These are phyloP conservation scores for Lepisosteus osseus DNA, from an alignment of 2,113 vertebrate species.

Conservation along the genomic window DNA sequence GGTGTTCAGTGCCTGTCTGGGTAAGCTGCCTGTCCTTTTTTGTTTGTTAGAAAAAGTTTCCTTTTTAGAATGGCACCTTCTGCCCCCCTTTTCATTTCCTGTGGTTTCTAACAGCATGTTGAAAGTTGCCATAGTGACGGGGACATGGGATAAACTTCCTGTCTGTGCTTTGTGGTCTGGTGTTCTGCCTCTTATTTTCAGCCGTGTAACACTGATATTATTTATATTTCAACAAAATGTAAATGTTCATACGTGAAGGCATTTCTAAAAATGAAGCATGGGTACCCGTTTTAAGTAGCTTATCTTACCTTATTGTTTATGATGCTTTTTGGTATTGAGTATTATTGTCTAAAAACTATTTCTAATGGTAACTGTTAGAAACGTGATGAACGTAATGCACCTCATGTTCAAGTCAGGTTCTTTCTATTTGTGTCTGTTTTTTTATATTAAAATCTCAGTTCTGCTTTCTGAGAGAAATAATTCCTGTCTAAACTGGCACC, in stretches of 20 bases:
- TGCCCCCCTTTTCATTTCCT: conserved; percentile 56
- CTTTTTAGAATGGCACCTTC: neutral
- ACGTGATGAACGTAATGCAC: too few relatives aligned
- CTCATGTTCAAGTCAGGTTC: too few relatives aligned
- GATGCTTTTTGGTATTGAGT: too few relatives aligned
- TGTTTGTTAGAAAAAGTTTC: conserved; percentile 1
- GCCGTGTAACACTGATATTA: neutral
- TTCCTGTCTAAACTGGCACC: too few relatives aligned
- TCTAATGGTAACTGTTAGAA: too few relatives aligned
- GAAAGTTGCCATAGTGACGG: conserved; percentile 49
- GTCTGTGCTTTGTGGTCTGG: conserved; percentile 40
- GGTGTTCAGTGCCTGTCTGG: neutral
- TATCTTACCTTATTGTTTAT: too few relatives aligned
- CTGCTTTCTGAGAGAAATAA: too few relatives aligned
- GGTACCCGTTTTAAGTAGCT: too few relatives aligned
- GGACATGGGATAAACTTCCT: conserved; percentile 51
- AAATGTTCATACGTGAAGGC: neutral
- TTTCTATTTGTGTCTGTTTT: too few relatives aligned
- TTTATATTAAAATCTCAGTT: too few relatives aligned
- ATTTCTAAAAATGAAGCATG: conserved; percentile 1
- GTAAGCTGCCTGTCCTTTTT: neutral
- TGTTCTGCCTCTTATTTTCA: conserved; percentile 23
- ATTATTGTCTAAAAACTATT: too few relatives aligned
- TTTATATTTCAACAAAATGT: neutral
- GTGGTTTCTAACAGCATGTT: conserved; percentile 24